Percentiles rank a stretch among this genome's conserved stretches.
These are phyloP conservation scores for Borostomias antarcticus DNA, from an alignment of 2,797 vertebrate species.

Conservation along the genomic window DNA sequence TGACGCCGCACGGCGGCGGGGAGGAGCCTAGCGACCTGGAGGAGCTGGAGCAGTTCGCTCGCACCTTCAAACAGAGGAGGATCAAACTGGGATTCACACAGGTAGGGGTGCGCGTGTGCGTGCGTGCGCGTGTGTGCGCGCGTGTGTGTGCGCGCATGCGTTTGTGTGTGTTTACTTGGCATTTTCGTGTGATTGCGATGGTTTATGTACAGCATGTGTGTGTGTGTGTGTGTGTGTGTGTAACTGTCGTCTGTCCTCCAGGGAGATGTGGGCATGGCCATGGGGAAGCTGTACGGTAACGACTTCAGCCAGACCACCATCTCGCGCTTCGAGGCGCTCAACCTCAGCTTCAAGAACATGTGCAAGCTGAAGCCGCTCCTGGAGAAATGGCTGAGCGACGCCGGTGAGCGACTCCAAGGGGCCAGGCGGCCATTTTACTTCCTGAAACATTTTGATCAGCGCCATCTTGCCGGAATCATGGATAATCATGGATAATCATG, in stretches of 20 bases:
- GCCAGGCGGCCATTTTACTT: background rate
- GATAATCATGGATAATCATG: too few species aligned
- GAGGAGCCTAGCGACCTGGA: slow-evolving; percentile 91
- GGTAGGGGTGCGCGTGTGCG: background rate
- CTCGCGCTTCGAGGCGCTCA: slow-evolving; percentile 91
- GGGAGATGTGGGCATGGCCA: slow-evolving; percentile 91
- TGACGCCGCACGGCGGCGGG: slow-evolving; percentile 71
- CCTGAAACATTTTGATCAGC: too few species aligned
- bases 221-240: background rate
- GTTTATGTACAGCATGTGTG: too few species aligned
- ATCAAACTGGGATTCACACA: slow-evolving; percentile 92
- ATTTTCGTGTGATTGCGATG: background rate
- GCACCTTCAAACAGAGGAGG: slow-evolving; percentile 90
- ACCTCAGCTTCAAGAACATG: slow-evolving; percentile 96
- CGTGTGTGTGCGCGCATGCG: background rate
- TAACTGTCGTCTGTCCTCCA: slow-evolving; percentile 44
- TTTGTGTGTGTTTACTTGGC: background rate
- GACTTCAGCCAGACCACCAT: slow-evolving; percentile 95
- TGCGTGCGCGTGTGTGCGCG: background rate
- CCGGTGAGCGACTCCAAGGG: slow-evolving; percentile 77
- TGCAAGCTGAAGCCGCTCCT: slow-evolving; percentile 93
- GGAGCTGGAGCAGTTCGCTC: slow-evolving; percentile 91
- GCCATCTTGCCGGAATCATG: too few species aligned
- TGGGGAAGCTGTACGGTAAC: slow-evolving; percentile 93
- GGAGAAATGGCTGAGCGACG: slow-evolving; percentile 91